phyloP scores from a whole-genome alignment of 2,888 invertebrate genomes.

The Cinara cedri region DNA sequence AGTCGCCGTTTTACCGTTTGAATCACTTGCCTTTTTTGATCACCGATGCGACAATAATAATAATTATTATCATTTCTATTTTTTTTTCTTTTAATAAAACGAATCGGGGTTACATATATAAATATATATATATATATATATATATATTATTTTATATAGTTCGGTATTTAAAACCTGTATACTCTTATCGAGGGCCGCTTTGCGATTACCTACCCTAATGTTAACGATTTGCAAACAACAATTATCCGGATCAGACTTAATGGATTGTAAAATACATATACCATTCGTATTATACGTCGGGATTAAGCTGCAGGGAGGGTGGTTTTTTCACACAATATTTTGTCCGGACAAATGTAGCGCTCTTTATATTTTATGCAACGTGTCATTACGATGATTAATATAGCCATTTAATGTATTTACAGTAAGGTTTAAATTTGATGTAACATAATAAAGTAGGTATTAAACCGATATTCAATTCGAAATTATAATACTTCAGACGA shows the following conservation, averaged over 20 bases:
- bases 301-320: conserved; percentile 38
- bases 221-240: conserved; percentile 7
- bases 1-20: not conserved
- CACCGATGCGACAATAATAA: not conserved
- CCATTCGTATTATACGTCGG: not conserved
- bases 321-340: not conserved
- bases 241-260: conserved; percentile 54
- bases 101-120: too few species aligned
- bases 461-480: not conserved
- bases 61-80: not conserved
- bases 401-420: not conserved
- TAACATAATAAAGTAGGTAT: not conserved
- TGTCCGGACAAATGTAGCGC: not conserved
- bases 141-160: too few species aligned
- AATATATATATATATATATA: too few species aligned
- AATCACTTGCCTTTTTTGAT: not conserved
- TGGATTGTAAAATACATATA: conserved; percentile 39
- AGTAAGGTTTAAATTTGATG: not conserved
- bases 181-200: not conserved
- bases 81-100: not conserved
- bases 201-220: not conserved
- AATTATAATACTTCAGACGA: too few species aligned
- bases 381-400: conserved; percentile 27
- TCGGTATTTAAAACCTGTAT: not conserved
- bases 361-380: not conserved